phyloP scores from a whole-genome alignment of 35 echinoderm and acorn worm species.

The Strongylocentrotus purpuratus region DNA sequence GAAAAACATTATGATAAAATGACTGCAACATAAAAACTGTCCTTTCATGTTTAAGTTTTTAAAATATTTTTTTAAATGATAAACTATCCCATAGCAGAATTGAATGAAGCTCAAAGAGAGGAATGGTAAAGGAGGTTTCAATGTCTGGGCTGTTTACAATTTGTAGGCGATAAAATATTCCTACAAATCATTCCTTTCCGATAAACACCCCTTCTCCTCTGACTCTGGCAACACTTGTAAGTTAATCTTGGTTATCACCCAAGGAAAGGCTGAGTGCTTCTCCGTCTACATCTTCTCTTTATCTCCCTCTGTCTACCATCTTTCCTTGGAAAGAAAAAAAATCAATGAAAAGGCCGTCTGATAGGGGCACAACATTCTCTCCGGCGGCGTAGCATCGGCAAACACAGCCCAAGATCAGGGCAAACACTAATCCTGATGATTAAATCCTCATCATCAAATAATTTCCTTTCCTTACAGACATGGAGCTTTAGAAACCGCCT shows the following conservation, averaged over 20 bases:
- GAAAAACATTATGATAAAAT: too few species aligned
- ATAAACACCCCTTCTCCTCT: not conserved
- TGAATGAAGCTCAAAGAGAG: not conserved
- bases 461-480: not conserved
- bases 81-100: not conserved
- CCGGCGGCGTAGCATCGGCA: not conserved
- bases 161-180: not conserved
- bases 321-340: not conserved
- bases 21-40: too few species aligned
- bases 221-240: not conserved
- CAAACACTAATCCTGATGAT: conserved; percentile 37
- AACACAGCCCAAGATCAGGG: conserved; percentile 21
- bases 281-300: not conserved
- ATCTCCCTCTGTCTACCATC: not conserved
- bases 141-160: too few species aligned
- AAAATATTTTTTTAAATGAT: too few species aligned
- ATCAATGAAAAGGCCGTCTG: conserved; percentile 8
- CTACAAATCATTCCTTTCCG: too few species aligned
- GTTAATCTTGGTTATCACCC: not conserved
- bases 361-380: not conserved
- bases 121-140: not conserved
- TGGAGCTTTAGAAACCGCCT: not conserved
- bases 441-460: conserved; percentile 38
- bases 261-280: not conserved
- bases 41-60: too few species aligned